Percentiles rank a stretch among this genome's conserved stretches.
Evolutionary conservation across 2,888 invertebrate species (phyloP).

Genomic region (Hydrotaea diabolus): DNA sequence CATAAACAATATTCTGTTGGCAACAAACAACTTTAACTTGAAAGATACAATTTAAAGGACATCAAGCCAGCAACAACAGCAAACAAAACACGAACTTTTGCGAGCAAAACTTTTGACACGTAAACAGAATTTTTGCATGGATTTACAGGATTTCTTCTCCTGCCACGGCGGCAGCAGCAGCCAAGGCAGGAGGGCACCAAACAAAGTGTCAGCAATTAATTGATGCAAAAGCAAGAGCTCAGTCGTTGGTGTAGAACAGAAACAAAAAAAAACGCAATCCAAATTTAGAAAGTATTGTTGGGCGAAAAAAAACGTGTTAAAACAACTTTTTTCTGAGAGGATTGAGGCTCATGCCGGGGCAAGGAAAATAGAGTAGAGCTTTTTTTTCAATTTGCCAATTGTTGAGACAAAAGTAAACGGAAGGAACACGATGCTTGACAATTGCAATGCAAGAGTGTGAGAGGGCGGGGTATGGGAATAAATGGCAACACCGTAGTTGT

Average conservation of each 20-base stretch:
- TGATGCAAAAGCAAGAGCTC: slow-evolving; percentile 44
- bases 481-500: neutral
- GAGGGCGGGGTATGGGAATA: no score
- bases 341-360: neutral
- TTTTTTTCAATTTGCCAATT: slow-evolving; percentile 48
- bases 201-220: slow-evolving; percentile 61
- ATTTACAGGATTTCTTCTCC: neutral
- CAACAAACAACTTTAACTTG: neutral
- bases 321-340: slow-evolving; percentile 17
- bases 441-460: slow-evolving; percentile 15
- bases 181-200: slow-evolving; percentile 17
- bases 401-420: slow-evolving; percentile 44
- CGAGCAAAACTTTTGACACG: slow-evolving; percentile 12
- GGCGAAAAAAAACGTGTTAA: slow-evolving; percentile 22
- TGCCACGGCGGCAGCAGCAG: neutral
- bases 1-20: slow-evolving; percentile 21
- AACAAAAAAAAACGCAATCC: slow-evolving; percentile 10
- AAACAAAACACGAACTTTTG: slow-evolving; percentile 5
- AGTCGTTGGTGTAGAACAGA: neutral
- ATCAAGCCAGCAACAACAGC: neutral
- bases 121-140: slow-evolving; percentile 27
- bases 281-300: slow-evolving; percentile 10
- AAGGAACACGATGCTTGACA: slow-evolving; percentile 48
- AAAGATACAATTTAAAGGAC: slow-evolving; percentile 33
- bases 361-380: neutral